phyloP scores from a whole-genome alignment of 2,797 vertebrate species.

The Streptopelia turtur region DNA sequence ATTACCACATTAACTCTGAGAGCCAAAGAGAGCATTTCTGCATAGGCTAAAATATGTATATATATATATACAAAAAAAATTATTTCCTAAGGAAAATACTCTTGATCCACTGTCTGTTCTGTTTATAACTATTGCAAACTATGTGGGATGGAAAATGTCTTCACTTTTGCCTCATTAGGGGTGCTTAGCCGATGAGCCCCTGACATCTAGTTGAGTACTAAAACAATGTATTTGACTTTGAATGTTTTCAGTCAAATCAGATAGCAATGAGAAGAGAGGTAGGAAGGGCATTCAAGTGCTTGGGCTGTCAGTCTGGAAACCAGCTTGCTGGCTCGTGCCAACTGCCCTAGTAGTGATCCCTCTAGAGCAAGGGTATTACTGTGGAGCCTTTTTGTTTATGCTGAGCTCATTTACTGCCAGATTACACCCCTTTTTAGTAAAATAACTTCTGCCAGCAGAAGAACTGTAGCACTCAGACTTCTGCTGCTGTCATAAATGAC shows the following conservation, averaged over 20 bases:
- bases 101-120: neutral
- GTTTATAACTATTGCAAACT: neutral
- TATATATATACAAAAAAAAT: neutral
- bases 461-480: neutral
- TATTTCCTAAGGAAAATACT: neutral
- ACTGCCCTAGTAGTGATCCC: neutral
- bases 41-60: neutral
- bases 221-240: neutral
- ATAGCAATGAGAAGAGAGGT: neutral
- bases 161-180: neutral
- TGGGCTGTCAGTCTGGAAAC: neutral
- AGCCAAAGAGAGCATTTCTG: neutral
- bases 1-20: neutral
- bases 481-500: neutral
- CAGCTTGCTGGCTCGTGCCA: rapidly evolving
- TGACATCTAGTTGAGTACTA: neutral
- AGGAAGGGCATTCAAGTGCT: neutral
- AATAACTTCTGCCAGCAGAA: neutral
- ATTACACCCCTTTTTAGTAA: neutral
- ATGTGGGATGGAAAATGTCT: neutral
- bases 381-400: neutral
- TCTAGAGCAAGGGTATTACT: neutral
- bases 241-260: no score
- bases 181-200: neutral
- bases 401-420: neutral